These are phyloP conservation scores for Hyperopisus bebe DNA, from an alignment of 2,113 vertebrate genomes.

Conservation along the genomic window DNA sequence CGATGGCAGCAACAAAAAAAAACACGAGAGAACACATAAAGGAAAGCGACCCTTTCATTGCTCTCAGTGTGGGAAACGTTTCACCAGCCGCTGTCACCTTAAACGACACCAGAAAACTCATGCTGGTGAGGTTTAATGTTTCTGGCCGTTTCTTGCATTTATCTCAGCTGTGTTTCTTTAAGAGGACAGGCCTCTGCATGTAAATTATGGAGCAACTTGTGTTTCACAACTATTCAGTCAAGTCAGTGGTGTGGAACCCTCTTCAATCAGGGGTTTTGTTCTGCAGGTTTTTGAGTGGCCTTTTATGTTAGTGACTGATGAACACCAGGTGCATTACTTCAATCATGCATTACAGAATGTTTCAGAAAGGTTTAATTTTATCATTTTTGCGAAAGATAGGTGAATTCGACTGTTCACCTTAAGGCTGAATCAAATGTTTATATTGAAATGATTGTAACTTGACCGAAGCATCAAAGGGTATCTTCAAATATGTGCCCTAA, in stretches of 20 bases:
- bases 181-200: not conserved
- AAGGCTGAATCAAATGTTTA: not conserved
- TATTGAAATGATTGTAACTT: not conserved
- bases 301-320: not conserved
- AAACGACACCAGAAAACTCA: slow-evolving; percentile 9
- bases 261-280: not conserved
- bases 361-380: not conserved
- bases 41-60: not conserved
- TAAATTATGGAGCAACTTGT: not conserved
- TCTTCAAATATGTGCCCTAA: not conserved
- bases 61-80: not conserved
- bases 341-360: not conserved
- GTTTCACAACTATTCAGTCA: not conserved
- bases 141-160: not conserved
- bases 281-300: not conserved
- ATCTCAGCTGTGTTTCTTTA: not conserved
- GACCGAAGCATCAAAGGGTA: not conserved
- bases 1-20: not conserved
- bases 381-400: not conserved
- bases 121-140: not conserved
- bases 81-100: not conserved
- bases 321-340: not conserved
- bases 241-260: not conserved
- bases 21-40: slow-evolving; percentile 7
- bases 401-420: not conserved